Percentiles rank a stretch among this genome's conserved stretches.
phyloP scores from a whole-genome alignment of 2,888 invertebrate genomes.

The Lasioglossum figueresi region DNA sequence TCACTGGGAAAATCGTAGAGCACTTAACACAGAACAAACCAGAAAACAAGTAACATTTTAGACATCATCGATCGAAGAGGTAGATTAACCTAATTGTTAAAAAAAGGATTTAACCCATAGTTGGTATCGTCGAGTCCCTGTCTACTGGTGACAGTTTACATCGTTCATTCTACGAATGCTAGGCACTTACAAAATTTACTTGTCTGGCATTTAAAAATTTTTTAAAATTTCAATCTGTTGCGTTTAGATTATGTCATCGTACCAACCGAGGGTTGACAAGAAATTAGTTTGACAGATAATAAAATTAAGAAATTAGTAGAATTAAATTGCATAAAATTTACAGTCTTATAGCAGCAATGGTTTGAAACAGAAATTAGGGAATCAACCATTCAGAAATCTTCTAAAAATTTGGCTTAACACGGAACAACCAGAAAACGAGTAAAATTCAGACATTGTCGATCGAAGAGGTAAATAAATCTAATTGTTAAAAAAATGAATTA shows the following conservation, averaged over 20 bases:
- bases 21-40: not conserved
- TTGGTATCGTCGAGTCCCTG: too few species aligned
- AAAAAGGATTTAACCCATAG: too few species aligned
- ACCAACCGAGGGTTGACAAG: not conserved
- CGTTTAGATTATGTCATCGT: not conserved
- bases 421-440: not conserved
- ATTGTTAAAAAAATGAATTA: not conserved
- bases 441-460: not conserved
- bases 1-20: not conserved
- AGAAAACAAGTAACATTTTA: not conserved
- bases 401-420: not conserved
- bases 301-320: not conserved
- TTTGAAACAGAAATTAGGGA: not conserved
- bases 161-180: not conserved
- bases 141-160: not conserved
- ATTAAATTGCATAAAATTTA: not conserved
- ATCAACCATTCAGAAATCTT: not conserved
- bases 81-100: not conserved
- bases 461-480: not conserved
- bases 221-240: too few species aligned
- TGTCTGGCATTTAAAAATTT: not conserved
- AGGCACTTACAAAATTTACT: not conserved
- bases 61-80: not conserved
- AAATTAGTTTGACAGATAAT: not conserved
- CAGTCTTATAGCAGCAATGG: not conserved